Evolutionary conservation across 2,888 invertebrate species (phyloP).

Genomic region (Cosmia trapezina): DNA sequence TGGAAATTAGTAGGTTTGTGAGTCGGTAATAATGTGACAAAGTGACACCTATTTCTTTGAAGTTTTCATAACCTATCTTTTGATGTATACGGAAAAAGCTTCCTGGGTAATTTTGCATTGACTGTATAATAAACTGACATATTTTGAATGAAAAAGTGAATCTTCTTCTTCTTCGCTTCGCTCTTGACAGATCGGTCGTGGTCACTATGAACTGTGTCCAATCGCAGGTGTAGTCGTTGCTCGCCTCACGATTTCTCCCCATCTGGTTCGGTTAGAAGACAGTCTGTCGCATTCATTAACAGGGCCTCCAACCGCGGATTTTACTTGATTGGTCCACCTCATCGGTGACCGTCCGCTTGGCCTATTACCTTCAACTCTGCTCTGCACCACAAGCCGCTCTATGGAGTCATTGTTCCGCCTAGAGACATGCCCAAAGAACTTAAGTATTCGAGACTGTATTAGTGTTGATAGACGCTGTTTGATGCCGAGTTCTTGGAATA

Average conservation of each 20-base stretch:
- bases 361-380: background rate
- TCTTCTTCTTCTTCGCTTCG: too few species aligned
- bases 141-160: too few species aligned
- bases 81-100: too few species aligned
- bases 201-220: background rate
- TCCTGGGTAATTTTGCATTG: background rate
- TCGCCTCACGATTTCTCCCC: too few species aligned
- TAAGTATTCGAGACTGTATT: background rate
- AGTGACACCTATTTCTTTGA: background rate
- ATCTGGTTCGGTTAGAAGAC: background rate
- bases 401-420: background rate
- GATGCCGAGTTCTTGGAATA: background rate
- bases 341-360: background rate
- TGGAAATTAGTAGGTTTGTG: slow-evolving; percentile 17
- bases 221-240: background rate
- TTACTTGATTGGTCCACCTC: background rate
- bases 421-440: background rate
- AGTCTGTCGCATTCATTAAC: background rate
- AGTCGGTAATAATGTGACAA: slow-evolving; percentile 24
- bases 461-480: background rate
- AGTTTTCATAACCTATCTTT: background rate
- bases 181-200: too few species aligned
- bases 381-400: background rate
- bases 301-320: background rate
- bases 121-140: background rate